Base-by-base conservation (phyloP, 1,140 invertebrate genomes). In the Branchinecta lynchi region DNA sequence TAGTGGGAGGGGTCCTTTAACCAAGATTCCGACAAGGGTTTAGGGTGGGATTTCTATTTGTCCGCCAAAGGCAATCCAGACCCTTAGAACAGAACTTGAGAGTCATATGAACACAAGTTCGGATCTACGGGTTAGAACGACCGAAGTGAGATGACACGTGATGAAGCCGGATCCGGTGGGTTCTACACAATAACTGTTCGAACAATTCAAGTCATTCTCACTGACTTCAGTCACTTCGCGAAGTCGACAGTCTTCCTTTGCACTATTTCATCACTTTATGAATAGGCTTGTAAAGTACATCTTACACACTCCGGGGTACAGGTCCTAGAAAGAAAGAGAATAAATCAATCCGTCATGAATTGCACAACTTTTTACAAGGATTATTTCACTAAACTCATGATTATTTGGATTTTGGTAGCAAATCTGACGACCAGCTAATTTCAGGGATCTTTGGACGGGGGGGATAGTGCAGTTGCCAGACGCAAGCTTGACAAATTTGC, bases 51-150 rank as follows among this genome's bases (percentile, higher is more conserved):
- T 32, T 32, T 32, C 32, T 32, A 32, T 32, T 60, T 20, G 51
- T 60, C 51, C 51, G 17, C 17, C 51, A 20, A 60, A 60, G 51
- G 51, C 51, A 60, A 60, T 60, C 51, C 51, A 60, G 51, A 60
- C 51, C 51, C 51, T 60, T 60, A 60, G 51, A 60, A 60, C 51
- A 60, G 51, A 60, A 60, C 51, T 60, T 60, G 51, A 20, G 51
- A 60, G 12, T 60, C 17, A 15, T 60, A 15, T 60, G 51, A 60
- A 60, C 51, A 60, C 51, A 60, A 60, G 51, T 60, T 60, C 51
- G 51, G 51, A 60, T 60, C 51, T 60, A 60, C 51, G 51, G 51
- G 51, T 60, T 60, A 60, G 51, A 60, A 60, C 51, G 51, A 60
- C 51, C 51, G 17, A 60, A 60, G 51, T 15, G 17, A 12, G 12